Evolutionary conservation across 2,888 invertebrate species (phyloP).

Genomic region (Netelia virgata): DNA sequence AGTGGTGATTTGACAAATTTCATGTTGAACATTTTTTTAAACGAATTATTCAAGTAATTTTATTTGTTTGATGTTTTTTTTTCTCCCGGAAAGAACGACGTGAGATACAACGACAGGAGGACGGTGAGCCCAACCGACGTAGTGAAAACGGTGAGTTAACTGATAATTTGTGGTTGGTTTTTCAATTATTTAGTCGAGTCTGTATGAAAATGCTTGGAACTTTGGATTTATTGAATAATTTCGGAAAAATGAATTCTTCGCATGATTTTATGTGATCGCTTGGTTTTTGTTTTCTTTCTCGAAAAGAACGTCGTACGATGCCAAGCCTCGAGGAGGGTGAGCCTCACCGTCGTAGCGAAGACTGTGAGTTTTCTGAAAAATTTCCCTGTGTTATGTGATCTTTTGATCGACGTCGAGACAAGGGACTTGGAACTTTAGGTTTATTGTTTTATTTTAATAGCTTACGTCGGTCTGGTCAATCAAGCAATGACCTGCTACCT

Average conservation of each 20-base stretch:
- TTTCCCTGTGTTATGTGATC: not conserved
- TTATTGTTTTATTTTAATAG: conserved; percentile 74
- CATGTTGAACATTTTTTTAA: not conserved
- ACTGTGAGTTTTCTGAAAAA: conserved; percentile 19
- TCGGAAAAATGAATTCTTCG: not conserved
- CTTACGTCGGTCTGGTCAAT: conserved; percentile 93
- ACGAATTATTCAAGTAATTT: no score
- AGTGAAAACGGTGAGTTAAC: conserved; percentile 29
- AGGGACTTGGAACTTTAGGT: not conserved
- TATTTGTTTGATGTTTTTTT: not conserved
- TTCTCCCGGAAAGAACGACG: not conserved
- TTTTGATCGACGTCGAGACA: no score
- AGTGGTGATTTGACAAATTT: conserved; percentile 53
- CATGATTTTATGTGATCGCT: not conserved
- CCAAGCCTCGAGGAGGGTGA: conserved; percentile 30
- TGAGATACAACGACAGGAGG: conserved; percentile 18
- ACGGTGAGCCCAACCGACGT: conserved; percentile 35
- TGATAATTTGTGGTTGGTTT: not conserved
- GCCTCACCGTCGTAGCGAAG: conserved; percentile 35
- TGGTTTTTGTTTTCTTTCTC: no score
- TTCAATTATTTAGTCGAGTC: no score
- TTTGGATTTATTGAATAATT: no score
- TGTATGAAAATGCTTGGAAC: no score
- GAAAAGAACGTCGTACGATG: not conserved
- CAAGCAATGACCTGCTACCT: conserved; percentile 97